phyloP scores from a whole-genome alignment of 2,113 vertebrate genomes.

The Merops nubicus region DNA sequence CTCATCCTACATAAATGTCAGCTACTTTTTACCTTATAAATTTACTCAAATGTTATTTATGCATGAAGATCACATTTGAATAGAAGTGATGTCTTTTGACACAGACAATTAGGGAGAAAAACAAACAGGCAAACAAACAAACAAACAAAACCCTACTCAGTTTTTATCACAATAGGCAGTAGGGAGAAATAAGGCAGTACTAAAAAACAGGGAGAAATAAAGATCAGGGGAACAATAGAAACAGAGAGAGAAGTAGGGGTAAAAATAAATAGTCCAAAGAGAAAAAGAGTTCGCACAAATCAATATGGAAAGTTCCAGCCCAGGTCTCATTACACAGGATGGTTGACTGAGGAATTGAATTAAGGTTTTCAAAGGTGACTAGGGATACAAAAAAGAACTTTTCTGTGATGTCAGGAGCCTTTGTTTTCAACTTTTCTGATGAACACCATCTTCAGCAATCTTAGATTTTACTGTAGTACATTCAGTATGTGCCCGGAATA shows the following conservation, averaged over 20 bases:
- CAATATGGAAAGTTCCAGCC: conserved; percentile 21
- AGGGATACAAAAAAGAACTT: background rate
- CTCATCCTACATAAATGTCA: background rate
- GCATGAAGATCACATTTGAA: background rate
- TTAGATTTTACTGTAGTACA: conserved; percentile 3
- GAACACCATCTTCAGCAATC: background rate
- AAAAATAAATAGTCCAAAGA: conserved; percentile 24
- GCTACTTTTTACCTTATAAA: background rate
- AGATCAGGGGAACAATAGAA: conserved; percentile 15
- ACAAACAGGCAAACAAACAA: too few relatives aligned
- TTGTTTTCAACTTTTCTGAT: background rate
- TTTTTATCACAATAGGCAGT: background rate
- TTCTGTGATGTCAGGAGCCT: background rate
- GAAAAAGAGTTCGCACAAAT: conserved; percentile 24
- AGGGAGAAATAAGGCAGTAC: background rate
- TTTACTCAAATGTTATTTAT: background rate
- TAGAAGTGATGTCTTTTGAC: background rate
- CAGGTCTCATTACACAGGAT: conserved; percentile 12
- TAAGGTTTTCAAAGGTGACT: conserved; percentile 16
- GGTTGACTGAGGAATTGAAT: conserved; percentile 32
- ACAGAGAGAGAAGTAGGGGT: background rate
- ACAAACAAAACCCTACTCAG: background rate
- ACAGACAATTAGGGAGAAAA: background rate
- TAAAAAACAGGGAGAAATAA: background rate
- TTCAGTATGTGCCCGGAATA: background rate